Evolutionary conservation across 2,888 invertebrate species (phyloP).

Genomic region (Meganola albula): DNA sequence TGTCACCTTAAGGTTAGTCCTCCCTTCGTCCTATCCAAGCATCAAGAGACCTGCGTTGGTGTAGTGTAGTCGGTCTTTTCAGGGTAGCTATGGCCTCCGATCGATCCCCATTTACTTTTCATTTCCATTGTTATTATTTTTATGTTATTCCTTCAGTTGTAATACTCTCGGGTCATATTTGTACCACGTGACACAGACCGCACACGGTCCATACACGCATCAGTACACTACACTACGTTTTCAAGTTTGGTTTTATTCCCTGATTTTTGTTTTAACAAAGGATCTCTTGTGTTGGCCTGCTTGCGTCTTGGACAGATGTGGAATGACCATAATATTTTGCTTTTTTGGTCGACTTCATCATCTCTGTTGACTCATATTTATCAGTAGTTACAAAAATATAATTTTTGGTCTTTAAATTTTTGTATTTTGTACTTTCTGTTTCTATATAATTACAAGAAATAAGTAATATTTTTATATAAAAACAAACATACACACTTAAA

Average conservation of each 20-base stretch:
- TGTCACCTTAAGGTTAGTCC: slow-evolving; percentile 36
- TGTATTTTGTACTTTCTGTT: too few species aligned
- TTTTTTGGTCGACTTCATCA: slow-evolving; percentile 39
- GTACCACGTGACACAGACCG: slow-evolving; percentile 63
- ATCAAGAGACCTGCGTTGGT: slow-evolving; percentile 57
- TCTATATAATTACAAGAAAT: too few species aligned
- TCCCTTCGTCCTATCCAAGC: slow-evolving; percentile 42
- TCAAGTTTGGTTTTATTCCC: slow-evolving; percentile 34
- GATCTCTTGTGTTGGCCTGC: slow-evolving; percentile 64
- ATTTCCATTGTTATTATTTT: slow-evolving; percentile 35
- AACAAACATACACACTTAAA: too few species aligned
- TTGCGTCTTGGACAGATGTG: slow-evolving; percentile 57
- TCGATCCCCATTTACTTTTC: slow-evolving; percentile 40
- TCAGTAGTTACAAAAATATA: too few species aligned
- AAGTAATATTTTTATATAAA: too few species aligned
- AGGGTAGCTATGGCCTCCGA: slow-evolving; percentile 58
- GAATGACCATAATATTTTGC: slow-evolving; percentile 23
- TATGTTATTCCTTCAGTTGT: slow-evolving; percentile 30
- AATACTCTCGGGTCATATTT: slow-evolving; percentile 67
- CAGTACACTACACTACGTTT: slow-evolving; percentile 60
- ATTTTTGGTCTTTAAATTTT: too few species aligned
- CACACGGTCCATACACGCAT: slow-evolving; percentile 52
- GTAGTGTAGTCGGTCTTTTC: slow-evolving; percentile 48
- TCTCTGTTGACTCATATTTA: slow-evolving; percentile 14
- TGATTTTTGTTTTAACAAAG: slow-evolving; percentile 41